phyloP scores from a whole-genome alignment of 92 coral and sea anemone species.

The Actinernus sp. region DNA sequence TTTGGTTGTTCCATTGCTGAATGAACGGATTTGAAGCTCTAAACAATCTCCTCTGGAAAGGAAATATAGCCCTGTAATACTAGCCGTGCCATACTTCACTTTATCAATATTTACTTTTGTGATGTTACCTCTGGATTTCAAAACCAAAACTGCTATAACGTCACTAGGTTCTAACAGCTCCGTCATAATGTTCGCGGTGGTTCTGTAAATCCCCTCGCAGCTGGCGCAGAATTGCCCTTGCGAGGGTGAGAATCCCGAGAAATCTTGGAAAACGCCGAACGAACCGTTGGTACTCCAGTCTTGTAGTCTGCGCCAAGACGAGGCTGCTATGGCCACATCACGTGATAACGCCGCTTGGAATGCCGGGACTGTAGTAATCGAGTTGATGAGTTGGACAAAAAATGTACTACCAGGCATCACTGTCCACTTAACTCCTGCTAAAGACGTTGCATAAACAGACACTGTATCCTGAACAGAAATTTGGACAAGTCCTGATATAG shows the following conservation, averaged over 20 bases:
- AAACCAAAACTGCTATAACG: constrained; percentile 6
- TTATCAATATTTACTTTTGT: constrained; percentile 1
- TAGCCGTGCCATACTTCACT: constrained; percentile 1
- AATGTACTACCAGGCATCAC: constrained; percentile 55
- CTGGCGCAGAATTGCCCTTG: constrained; percentile 50
- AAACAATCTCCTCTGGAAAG: constrained; percentile 53
- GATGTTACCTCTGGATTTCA: constrained; percentile 10
- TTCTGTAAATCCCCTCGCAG: constrained; percentile 41
- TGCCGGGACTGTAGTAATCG: constrained; percentile 50
- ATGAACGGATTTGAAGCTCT: constrained; percentile 6
- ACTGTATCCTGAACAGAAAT: constrained; percentile 33
- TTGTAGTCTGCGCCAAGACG: constrained; percentile 13
- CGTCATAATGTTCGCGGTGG: constrained; percentile 29
- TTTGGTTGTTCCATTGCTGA: neutral
- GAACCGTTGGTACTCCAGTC: constrained; percentile 34
- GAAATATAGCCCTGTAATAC: constrained; percentile 38
- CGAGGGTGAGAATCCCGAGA: constrained; percentile 48
- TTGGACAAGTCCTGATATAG: constrained; percentile 50
- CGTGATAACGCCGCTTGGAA: constrained; percentile 51
- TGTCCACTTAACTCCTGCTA: constrained; percentile 19
- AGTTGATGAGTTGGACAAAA: constrained; percentile 39
- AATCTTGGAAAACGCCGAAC: constrained; percentile 19
- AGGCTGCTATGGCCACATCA: constrained; percentile 6
- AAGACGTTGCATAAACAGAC: constrained; percentile 15
- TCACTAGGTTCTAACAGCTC: neutral